phyloP scores from a whole-genome alignment of 2,888 invertebrate genomes.

The Chouioia cunea region DNA sequence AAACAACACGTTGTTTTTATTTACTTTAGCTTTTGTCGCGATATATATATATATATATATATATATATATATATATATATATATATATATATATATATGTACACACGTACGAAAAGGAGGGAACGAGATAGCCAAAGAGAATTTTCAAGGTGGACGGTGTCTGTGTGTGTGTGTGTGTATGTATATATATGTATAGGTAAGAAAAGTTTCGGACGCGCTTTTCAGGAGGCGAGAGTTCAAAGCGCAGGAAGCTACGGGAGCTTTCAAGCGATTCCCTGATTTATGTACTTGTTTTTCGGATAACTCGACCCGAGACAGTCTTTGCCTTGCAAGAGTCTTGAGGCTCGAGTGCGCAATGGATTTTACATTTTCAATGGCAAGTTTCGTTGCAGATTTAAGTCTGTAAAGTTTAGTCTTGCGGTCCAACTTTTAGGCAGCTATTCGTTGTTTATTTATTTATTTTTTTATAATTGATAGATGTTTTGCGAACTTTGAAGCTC shows the following conservation, averaged over 20 bases:
- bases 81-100: too few relatives aligned
- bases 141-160: constrained; percentile 12
- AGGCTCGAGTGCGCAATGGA: constrained; percentile 12
- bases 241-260: constrained; percentile 1
- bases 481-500: too few relatives aligned
- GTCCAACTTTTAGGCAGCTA: too few relatives aligned
- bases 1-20: constrained; percentile 42
- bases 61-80: too few relatives aligned
- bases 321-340: background rate
- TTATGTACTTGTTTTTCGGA: constrained; percentile 27
- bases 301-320: background rate
- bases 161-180: background rate
- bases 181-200: too few relatives aligned
- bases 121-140: constrained; percentile 31
- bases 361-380: background rate
- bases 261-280: constrained; percentile 25
- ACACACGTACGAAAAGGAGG: background rate
- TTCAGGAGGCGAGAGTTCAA: background rate
- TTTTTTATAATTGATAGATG: too few relatives aligned
- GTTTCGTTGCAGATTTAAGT: too few relatives aligned
- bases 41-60: too few relatives aligned
- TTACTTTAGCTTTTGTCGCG: constrained; percentile 27
- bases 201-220: too few relatives aligned
- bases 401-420: too few relatives aligned
- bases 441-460: too few relatives aligned